phyloP scores from a whole-genome alignment of 2,888 invertebrate genomes.

The Steinernema hermaphroditum region DNA sequence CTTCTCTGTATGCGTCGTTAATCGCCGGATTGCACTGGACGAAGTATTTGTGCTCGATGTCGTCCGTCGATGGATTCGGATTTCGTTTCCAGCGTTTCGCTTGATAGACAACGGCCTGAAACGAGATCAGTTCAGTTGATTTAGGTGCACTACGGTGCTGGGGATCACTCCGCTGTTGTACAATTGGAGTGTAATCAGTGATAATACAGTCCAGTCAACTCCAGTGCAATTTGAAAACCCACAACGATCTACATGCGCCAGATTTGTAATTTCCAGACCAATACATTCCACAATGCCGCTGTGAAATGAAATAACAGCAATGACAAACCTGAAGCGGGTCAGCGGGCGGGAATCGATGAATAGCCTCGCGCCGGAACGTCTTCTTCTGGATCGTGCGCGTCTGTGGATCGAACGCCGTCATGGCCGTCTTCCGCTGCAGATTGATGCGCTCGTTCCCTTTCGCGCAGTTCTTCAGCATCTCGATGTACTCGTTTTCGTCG shows the following conservation, averaged over 20 bases:
- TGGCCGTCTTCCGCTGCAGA: conserved; percentile 47
- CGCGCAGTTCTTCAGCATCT: conserved; percentile 62
- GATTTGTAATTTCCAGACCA: too few relatives aligned
- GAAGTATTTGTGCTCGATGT: conserved; percentile 61
- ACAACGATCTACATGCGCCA: too few relatives aligned
- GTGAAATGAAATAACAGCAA: too few relatives aligned
- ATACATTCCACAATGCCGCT: too few relatives aligned
- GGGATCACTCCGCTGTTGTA: too few relatives aligned
- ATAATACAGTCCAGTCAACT: too few relatives aligned
- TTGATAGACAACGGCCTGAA: conserved; percentile 53
- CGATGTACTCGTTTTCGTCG: conserved; percentile 58
- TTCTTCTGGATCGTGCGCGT: neutral
- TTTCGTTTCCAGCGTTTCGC: conserved; percentile 58
- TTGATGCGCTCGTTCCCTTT: conserved; percentile 59
- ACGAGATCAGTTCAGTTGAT: neutral
- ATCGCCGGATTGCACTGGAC: conserved; percentile 55
- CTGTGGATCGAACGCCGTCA: neutral
- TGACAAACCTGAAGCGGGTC: conserved; percentile 24
- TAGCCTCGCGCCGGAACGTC: neutral
- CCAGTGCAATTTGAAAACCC: too few relatives aligned
- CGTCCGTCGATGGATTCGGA: conserved; percentile 54
- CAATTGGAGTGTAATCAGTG: too few relatives aligned
- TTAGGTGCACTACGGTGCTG: too few relatives aligned
- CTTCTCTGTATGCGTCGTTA: conserved; percentile 49
- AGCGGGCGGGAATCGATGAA: neutral